Evolutionary conservation across 2,797 vertebrate species (phyloP).

Genomic region (Scomberomorus guttatus): DNA sequence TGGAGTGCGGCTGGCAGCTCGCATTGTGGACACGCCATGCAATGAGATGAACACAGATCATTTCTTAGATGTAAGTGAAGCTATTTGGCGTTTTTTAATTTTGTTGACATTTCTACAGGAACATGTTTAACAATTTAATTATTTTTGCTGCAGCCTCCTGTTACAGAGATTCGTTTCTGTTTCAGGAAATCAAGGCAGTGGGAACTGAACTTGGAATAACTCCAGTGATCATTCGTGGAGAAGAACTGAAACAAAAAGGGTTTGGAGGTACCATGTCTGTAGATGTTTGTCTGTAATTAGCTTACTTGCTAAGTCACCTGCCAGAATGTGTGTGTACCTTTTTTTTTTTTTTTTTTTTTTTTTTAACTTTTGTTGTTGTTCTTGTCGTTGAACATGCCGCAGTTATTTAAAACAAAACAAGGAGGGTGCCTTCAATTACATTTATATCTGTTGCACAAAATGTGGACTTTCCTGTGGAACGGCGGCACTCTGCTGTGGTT

Average conservation of each 20-base stretch:
- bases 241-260: conserved; percentile 93
- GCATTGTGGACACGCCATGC: conserved; percentile 97
- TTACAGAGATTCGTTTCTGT: conserved; percentile 46
- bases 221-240: conserved; percentile 93
- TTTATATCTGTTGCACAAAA: too few species aligned
- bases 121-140: neutral
- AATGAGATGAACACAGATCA: conserved; percentile 97
- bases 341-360: too few species aligned
- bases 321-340: neutral
- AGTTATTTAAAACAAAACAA: too few species aligned
- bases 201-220: conserved; percentile 91
- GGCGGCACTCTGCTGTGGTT: too few species aligned
- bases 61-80: conserved; percentile 91
- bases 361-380: too few species aligned
- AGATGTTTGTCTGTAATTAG: neutral
- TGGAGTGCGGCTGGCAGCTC: conserved; percentile 93
- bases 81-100: neutral
- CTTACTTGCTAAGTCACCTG: neutral
- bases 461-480: too few species aligned
- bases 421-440: too few species aligned
- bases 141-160: neutral
- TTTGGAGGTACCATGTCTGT: conserved; percentile 91
- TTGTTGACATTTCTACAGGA: neutral
- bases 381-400: too few species aligned
- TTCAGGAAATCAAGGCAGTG: conserved; percentile 94